phyloP scores from a whole-genome alignment of 2,113 vertebrate genomes.

The Semnornis frantzii region DNA sequence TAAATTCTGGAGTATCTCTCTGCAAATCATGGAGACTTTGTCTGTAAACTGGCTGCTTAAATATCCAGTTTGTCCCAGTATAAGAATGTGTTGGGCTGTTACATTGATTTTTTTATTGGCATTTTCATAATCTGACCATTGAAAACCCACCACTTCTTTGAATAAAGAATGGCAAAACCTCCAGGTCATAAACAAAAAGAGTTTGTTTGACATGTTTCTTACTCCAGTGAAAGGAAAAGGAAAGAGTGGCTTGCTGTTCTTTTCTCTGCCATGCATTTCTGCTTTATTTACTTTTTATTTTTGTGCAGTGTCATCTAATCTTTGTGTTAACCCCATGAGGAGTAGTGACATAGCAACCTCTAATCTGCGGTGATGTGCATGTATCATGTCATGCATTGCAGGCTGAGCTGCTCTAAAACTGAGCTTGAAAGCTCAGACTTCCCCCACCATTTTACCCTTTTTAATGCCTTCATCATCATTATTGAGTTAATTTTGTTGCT shows the following conservation, averaged over 20 bases:
- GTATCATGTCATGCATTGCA: background rate
- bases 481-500: background rate
- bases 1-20: background rate
- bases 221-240: background rate
- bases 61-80: background rate
- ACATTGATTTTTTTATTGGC: background rate
- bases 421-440: background rate
- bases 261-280: conserved; percentile 8
- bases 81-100: background rate
- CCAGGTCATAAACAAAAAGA: background rate
- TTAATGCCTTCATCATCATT: background rate
- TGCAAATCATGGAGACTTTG: background rate
- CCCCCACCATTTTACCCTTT: background rate
- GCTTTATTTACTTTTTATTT: conserved; percentile 13
- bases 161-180: background rate
- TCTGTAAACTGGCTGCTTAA: background rate
- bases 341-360: background rate
- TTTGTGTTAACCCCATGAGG: background rate
- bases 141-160: background rate
- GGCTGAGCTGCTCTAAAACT: background rate
- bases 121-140: background rate
- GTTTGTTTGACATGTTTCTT: background rate
- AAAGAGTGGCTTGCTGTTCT: conserved; percentile 14
- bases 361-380: background rate
- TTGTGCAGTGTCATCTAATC: background rate